Evolutionary conservation across 2,888 invertebrate species (phyloP).

Genomic region (Mythimna impura): DNA sequence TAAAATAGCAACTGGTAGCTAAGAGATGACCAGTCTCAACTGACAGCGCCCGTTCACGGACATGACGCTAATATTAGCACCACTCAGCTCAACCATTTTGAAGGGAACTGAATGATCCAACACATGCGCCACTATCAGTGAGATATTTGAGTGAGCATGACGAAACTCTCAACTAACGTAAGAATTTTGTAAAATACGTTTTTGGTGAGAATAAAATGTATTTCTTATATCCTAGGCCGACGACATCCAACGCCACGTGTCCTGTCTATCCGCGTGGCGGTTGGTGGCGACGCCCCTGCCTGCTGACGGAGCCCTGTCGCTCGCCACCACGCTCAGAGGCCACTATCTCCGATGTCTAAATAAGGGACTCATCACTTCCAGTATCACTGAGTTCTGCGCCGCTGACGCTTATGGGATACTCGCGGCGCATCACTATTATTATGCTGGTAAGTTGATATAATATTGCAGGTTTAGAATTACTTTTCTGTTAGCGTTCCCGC

Average conservation of each 20-base stretch:
- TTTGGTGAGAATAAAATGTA: not conserved
- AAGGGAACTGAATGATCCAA: no score
- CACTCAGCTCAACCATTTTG: no score
- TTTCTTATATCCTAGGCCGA: conserved; percentile 90
- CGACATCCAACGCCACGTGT: conserved; percentile 95
- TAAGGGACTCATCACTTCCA: conserved; percentile 85
- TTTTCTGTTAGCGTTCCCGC: no score
- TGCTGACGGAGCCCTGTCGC: conserved; percentile 88
- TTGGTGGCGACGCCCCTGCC: conserved; percentile 92
- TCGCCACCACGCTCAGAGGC: conserved; percentile 91
- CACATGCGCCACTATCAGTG: no score
- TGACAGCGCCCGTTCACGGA: no score
- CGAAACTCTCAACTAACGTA: no score
- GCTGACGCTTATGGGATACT: conserved; percentile 95
- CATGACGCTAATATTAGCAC: no score
- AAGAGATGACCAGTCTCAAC: no score
- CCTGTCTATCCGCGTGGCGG: conserved; percentile 94
- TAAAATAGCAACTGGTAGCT: no score
- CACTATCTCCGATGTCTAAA: conserved; percentile 92
- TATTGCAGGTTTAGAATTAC: no score
- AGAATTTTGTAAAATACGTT: no score
- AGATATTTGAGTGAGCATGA: no score
- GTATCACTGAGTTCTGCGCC: conserved; percentile 93
- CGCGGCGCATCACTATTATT: conserved; percentile 93
- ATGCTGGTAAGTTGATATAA: conserved; percentile 76